phyloP scores from a whole-genome alignment of 2,797 vertebrate species.

The Xyrichtys novacula region DNA sequence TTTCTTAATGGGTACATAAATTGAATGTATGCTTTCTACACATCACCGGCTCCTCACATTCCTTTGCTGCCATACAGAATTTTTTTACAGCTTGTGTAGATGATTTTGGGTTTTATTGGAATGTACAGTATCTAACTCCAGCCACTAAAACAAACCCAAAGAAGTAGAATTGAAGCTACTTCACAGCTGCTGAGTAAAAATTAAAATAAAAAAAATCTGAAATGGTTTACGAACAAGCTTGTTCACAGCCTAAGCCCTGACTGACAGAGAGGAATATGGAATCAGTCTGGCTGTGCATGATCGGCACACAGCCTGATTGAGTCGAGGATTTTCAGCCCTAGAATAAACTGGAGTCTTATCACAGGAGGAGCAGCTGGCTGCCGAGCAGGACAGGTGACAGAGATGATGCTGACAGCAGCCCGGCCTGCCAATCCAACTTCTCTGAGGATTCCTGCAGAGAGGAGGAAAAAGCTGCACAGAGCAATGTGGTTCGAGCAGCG shows the following conservation, averaged over 20 bases:
- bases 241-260: conserved; percentile 17
- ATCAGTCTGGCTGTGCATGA: conserved; percentile 45
- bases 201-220: conserved; percentile 12
- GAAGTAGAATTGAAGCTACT: conserved; percentile 32
- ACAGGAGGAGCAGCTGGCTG: conserved; percentile 78
- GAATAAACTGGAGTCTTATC: conserved; percentile 82
- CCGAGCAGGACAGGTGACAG: conserved; percentile 71
- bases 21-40: conserved; percentile 23
- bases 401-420: conserved; percentile 63
- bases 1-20: conserved; percentile 19
- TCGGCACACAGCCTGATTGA: conserved; percentile 59
- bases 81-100: conserved; percentile 34
- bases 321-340: conserved; percentile 51
- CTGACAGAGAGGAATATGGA: conserved; percentile 41
- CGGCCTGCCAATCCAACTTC: conserved; percentile 62
- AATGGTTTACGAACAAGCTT: conserved; percentile 43
- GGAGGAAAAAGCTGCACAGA: conserved; percentile 7
- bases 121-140: conserved; percentile 6
- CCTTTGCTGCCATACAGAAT: neutral
- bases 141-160: conserved; percentile 2
- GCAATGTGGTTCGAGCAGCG: conserved; percentile 21
- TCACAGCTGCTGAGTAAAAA: conserved; percentile 32
- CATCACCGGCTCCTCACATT: no score
- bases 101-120: conserved; percentile 26
- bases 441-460: conserved; percentile 26